Base-by-base conservation (phyloP, 2,113 vertebrate genomes). In the Panurus biarmicus region DNA sequence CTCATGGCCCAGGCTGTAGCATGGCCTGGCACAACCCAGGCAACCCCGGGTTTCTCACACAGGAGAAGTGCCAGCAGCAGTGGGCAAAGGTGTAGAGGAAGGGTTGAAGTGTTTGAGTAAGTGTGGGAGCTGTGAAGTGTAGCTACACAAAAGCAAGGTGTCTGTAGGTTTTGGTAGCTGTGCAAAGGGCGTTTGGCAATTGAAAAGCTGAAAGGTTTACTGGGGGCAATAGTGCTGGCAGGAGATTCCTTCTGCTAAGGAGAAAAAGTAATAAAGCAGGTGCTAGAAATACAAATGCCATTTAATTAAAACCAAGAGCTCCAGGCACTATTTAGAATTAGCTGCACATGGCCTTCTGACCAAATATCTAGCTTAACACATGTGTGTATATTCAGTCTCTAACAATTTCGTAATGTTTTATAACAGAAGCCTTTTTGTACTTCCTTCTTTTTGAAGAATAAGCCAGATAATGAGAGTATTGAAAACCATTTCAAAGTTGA, bases 1-100 rank as follows among this genome's bases (percentile, higher is more conserved):
- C 11, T 6, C 74, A 70, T 1, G 1, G 44, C 48, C n/a, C 50
- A 38, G 0, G 0, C 33, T 29, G 26, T 45, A 61, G 35, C 36
- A 20, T 3, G 11, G 54, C 36, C 36, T 61, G 64, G 9, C 42
- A 60, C 44, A 14, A 12, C 13, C 12, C 21, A 60, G 19, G 45
- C 70, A 82, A 18, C 31, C 31, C 36, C 3, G 8, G 31, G 9
- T 21, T 45, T 40, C 33, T 62, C 57, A 36, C 54, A 36, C 11
- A 9, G 44, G 33, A 58, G 21, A 67, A 60, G 13, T 36, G 29
- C 33, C 36, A 58, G 33, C 35, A 45, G 53, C 38, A 69, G n/a
- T 8, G 28, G 15, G 77, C 7, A 72, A 33, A 53, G n/a, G 40
- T 50, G 19, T 13, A 47, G 45, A 69, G 11, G 33, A 69, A 72